Percentiles rank a stretch among this genome's conserved stretches.
These are phyloP conservation scores for Geotrypetes seraphini DNA, from an alignment of 2,797 vertebrate genomes.

Conservation along the genomic window DNA sequence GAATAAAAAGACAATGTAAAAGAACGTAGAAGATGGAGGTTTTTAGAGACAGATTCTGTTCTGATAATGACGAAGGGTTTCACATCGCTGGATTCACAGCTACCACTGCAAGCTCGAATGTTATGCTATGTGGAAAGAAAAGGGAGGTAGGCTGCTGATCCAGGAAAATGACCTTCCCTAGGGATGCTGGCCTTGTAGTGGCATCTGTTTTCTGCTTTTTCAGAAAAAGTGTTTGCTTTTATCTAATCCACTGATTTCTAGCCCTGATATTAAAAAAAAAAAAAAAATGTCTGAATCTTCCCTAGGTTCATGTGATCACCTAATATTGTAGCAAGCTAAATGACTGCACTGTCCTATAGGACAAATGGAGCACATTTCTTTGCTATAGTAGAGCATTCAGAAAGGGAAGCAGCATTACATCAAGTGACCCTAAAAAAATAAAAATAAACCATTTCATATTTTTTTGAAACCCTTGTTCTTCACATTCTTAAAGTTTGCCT, in stretches of 20 bases:
- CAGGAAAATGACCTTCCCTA: constrained; percentile 33
- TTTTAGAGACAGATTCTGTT: neutral
- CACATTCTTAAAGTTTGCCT: no score
- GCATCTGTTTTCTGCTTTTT: constrained; percentile 8
- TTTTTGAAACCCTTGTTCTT: no score
- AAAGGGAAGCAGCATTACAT: no score
- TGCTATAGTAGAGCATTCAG: no score
- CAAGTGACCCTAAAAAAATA: no score
- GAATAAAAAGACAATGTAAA: constrained; percentile 1
- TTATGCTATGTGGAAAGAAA: neutral
- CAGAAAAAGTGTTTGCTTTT: constrained; percentile 4
- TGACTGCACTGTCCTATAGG: no score
- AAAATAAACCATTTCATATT: no score
- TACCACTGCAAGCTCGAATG: constrained; percentile 3
- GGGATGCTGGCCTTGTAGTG: constrained; percentile 17
- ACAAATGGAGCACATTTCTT: neutral
- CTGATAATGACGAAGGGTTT: neutral
- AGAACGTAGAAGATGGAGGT: neutral
- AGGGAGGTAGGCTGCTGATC: constrained; percentile 14
- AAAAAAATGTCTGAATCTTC: no score
- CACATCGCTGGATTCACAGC: constrained; percentile 3
- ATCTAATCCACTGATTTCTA: neutral
- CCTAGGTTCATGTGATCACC: neutral
- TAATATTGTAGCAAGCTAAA: constrained; percentile 6
- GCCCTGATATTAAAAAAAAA: neutral